These are phyloP conservation scores for Odontomachus brunneus DNA, from an alignment of 1,140 invertebrate species.

Conservation along the genomic window DNA sequence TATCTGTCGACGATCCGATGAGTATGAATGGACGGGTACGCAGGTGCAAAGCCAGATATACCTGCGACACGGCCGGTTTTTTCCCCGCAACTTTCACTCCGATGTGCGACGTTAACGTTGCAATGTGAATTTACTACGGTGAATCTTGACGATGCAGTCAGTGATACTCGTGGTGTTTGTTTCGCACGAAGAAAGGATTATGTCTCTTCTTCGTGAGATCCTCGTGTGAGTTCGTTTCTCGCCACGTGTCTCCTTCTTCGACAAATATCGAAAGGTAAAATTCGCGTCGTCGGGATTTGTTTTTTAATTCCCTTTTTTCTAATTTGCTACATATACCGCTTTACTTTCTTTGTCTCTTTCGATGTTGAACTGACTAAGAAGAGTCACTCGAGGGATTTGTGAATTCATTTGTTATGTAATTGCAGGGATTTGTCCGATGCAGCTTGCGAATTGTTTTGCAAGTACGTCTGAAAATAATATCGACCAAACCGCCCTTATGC, in stretches of 20 bases:
- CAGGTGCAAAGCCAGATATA: not conserved
- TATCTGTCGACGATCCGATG: slow-evolving; percentile 66
- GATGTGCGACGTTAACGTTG: not conserved
- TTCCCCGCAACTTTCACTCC: not conserved
- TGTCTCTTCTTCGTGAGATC: not conserved
- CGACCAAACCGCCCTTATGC: not conserved
- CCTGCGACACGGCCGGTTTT: too few relatives aligned
- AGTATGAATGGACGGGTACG: slow-evolving; percentile 46
- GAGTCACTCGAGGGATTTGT: not conserved
- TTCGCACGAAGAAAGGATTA: not conserved
- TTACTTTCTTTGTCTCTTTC: not conserved
- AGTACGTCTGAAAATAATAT: not conserved
- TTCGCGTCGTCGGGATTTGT: not conserved
- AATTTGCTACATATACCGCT: too few relatives aligned
- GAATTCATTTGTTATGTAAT: slow-evolving; percentile 11
- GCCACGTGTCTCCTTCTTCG: not conserved
- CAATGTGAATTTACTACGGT: not conserved
- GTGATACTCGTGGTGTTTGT: not conserved
- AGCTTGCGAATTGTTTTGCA: slow-evolving; percentile 12
- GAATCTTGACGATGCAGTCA: not conserved
- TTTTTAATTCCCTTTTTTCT: too few relatives aligned
- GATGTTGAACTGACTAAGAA: too few relatives aligned
- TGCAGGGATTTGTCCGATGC: not conserved
- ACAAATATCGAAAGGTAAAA: not conserved
- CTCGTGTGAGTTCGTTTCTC: not conserved